These are phyloP conservation scores for Agrotis clavis DNA, from an alignment of 2,888 invertebrate genomes.

Conservation along the genomic window DNA sequence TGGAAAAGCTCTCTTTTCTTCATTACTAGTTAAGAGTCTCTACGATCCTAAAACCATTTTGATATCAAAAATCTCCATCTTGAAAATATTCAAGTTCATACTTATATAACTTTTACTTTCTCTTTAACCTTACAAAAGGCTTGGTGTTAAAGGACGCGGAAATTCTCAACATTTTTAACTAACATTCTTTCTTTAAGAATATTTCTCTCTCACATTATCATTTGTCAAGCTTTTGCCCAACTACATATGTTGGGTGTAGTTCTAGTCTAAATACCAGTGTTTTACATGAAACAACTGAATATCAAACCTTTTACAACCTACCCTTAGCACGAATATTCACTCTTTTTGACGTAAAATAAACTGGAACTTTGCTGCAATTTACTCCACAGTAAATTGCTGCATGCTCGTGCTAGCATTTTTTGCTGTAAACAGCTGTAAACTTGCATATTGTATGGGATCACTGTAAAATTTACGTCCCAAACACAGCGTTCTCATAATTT, in stretches of 20 bases:
- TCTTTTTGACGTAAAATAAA: no score
- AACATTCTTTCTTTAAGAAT: not conserved
- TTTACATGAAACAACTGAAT: not conserved
- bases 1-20: not conserved
- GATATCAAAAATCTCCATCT: not conserved
- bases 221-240: not conserved
- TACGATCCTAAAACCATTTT: no score
- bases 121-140: not conserved
- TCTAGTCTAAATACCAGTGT: not conserved
- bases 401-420: no score
- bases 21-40: not conserved
- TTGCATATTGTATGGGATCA: no score
- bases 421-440: no score
- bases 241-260: not conserved
- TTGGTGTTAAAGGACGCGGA: not conserved
- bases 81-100: not conserved
- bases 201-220: not conserved
- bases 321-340: no score
- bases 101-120: not conserved
- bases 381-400: no score
- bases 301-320: not conserved
- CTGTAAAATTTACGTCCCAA: no score
- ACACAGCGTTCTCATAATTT: no score
- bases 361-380: no score
- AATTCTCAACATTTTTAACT: not conserved